Conservation (phyloP, 2,113 vertebrate genomes). For the Paratilapia polleni region DNA sequence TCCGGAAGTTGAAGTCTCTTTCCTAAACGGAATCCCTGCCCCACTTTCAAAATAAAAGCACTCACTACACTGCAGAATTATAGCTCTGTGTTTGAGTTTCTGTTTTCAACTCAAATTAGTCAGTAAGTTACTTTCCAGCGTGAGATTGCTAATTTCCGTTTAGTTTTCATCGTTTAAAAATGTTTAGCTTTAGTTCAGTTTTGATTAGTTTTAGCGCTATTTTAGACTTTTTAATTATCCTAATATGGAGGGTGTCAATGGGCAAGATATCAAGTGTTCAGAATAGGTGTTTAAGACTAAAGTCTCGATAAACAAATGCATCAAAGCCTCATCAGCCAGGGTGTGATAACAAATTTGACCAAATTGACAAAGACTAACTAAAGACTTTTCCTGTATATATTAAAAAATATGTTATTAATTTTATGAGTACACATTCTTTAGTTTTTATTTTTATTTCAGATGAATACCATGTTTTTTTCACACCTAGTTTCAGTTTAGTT, state of each 20-base stretch:
- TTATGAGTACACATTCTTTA: not conserved
- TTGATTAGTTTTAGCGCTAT: not conserved
- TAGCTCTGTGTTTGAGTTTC: not conserved
- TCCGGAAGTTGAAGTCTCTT: conserved; percentile 66
- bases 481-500: not conserved
- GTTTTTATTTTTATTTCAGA: not conserved
- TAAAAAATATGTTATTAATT: too few relatives aligned
- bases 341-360: too few relatives aligned
- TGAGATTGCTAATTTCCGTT: too few relatives aligned
- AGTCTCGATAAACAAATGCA: too few relatives aligned
- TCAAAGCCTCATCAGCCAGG: too few relatives aligned
- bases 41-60: conserved; percentile 57
- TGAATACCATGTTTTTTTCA: not conserved
- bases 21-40: not conserved
- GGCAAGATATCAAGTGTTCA: too few relatives aligned
- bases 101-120: too few relatives aligned
- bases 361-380: not conserved
- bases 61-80: not conserved
- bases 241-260: too few relatives aligned
- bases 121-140: too few relatives aligned
- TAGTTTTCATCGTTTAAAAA: too few relatives aligned
- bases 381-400: not conserved
- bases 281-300: too few relatives aligned
- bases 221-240: not conserved
- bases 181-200: not conserved